Base-by-base conservation (phyloP, 1,140 invertebrate species). In the Cheumatopsyche charites region DNA sequence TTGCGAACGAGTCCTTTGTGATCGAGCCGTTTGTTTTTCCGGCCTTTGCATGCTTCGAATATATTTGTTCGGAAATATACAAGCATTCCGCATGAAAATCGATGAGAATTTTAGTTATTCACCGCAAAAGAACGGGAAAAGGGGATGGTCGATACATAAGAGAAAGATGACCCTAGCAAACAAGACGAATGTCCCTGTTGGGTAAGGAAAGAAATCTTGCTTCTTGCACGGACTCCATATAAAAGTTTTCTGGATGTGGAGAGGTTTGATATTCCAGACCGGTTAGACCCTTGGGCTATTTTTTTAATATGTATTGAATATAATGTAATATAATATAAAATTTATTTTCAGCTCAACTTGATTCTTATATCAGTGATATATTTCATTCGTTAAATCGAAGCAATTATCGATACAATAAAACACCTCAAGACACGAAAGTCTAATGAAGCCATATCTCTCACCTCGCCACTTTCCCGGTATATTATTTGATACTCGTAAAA, bases 131-230 rank as follows among this genome's bases (percentile, higher is more conserved):
- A 1, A 7, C 5, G 19, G 47, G 15, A 52, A 52, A 17, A 52
- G 19, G 6, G 19, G 19, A 52, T 19, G 15, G 47, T 52, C 47
- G 47, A 52, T 52, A 17, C 15, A 6, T 13, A 17, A 52, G 15
- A 47, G 12, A 17, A 17, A 47, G 47, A 52, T 52, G 19, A 52
- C 15, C 19, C n/a, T 1, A 17, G 9, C 9, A 52, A 52, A 52
- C 47, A 17, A 52, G 47, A 52, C 15, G 7, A 17, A 52, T 52
- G 47, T 17, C 47, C 47, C 47, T 52, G 19, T 52, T 52, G 47
- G 19, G 47, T 19, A 17, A n/a, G n/a, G 13, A 52, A 17, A 19
- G 47, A 52, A 52, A 52, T 17, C 19, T 6, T 7, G 19, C 9
- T 52, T 52, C 19, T 19, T 19, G 15, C 19, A 9, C 43, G 17